Evolutionary conservation across 2,888 invertebrate species (phyloP).

Genomic region (Lycia hirtaria): DNA sequence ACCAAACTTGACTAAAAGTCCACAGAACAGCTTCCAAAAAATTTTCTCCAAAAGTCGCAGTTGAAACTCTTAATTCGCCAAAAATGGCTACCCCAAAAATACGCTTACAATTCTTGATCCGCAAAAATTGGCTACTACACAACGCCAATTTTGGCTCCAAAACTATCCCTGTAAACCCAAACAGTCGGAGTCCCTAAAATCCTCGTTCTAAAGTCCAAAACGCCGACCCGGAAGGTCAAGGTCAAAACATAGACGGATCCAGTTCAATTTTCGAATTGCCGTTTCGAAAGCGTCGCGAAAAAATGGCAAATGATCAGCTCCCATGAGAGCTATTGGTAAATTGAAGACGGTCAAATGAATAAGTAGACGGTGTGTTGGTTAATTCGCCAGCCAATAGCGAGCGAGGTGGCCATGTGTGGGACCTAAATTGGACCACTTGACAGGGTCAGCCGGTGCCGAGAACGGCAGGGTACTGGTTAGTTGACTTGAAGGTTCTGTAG

Average conservation of each 20-base stretch:
- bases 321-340: slow-evolving; percentile 66
- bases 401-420: slow-evolving; percentile 55
- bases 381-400: slow-evolving; percentile 76
- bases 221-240: slow-evolving; percentile 11
- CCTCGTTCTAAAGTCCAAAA: background rate
- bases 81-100: background rate
- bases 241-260: background rate
- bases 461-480: slow-evolving; percentile 52
- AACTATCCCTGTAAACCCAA: too few relatives aligned
- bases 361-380: slow-evolving; percentile 71
- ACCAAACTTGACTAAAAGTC: background rate
- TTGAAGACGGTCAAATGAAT: slow-evolving; percentile 78
- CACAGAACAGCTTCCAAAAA: background rate
- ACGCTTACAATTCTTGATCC: too few relatives aligned
- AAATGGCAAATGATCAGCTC: slow-evolving; percentile 43
- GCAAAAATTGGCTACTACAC: background rate
- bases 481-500: slow-evolving; percentile 16
- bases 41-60: background rate
- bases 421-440: slow-evolving; percentile 78
- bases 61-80: background rate
- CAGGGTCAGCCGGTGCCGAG: slow-evolving; percentile 76
- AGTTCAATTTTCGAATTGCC: slow-evolving; percentile 2
- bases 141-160: too few relatives aligned
- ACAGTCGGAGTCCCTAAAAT: too few relatives aligned
- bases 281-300: slow-evolving; percentile 34